Percentiles rank a stretch among this genome's conserved stretches.
Evolutionary conservation across 2,113 vertebrate genomes (phyloP).

Genomic region (Menura novaehollandiae): DNA sequence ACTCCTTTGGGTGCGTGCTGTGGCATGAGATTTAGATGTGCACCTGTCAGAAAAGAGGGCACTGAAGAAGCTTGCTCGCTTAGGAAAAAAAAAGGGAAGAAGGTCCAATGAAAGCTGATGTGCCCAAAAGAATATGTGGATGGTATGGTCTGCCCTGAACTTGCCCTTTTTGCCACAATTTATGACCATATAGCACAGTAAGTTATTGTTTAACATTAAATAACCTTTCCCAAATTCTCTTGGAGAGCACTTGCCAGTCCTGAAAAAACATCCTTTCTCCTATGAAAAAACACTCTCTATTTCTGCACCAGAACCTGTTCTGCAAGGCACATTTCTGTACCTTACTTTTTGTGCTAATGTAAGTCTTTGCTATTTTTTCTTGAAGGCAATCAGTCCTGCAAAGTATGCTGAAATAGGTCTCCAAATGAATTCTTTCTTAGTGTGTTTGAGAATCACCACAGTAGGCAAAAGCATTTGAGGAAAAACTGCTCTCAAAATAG

Average conservation of each 20-base stretch:
- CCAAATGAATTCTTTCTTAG: background rate
- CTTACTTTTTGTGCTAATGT: background rate
- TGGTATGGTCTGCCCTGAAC: background rate
- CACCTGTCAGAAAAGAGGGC: background rate
- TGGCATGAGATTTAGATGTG: background rate
- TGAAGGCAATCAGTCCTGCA: background rate
- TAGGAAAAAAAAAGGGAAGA: background rate
- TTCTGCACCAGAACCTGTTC: background rate
- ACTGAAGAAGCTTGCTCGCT: background rate
- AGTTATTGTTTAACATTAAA: background rate
- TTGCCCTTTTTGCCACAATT: background rate
- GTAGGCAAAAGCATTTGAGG: conserved; percentile 11
- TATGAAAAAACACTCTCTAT: background rate
- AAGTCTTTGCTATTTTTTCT: background rate
- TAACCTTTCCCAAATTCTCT: background rate
- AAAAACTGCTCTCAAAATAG: conserved; percentile 1
- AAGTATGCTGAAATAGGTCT: conserved; percentile 4
- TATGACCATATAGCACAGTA: background rate
- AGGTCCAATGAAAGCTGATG: background rate
- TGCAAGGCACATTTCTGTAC: background rate
- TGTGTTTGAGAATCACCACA: background rate
- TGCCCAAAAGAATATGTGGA: background rate
- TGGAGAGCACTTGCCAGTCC: background rate
- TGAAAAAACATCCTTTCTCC: background rate
- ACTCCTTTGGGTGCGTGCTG: background rate